phyloP scores from a whole-genome alignment of 2,113 vertebrate genomes.

The Phyllostomus discolor region DNA sequence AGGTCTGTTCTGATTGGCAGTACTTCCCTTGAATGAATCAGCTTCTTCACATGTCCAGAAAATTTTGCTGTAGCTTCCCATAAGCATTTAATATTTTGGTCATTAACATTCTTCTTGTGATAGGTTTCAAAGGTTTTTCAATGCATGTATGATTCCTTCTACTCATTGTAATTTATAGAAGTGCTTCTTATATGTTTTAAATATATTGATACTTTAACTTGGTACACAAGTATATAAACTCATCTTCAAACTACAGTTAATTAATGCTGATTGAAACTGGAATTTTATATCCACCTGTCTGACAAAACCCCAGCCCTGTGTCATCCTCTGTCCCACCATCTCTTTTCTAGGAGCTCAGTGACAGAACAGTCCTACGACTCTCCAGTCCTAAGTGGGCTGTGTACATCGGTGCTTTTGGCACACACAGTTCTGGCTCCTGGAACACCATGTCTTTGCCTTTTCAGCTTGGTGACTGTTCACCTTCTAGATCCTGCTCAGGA shows the following conservation, averaged over 20 bases:
- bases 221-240: not conserved
- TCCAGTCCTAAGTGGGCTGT: not conserved
- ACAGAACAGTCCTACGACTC: rapidly evolving
- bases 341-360: not conserved
- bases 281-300: not conserved
- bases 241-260: not conserved
- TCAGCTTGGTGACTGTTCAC: not conserved
- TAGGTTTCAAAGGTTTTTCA: not conserved
- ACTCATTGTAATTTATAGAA: not conserved
- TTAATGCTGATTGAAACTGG: not conserved
- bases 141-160: not conserved
- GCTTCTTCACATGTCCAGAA: not conserved
- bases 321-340: not conserved
- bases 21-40: not conserved
- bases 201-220: not conserved
- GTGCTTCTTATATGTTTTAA: not conserved
- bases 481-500: not conserved
- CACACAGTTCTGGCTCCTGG: not conserved
- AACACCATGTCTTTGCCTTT: not conserved
- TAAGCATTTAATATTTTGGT: not conserved
- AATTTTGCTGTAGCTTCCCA: not conserved
- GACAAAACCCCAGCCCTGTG: not conserved
- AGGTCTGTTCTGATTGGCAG: not conserved
- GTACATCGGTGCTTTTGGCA: not conserved
- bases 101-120: not conserved